A percentile compares a stretch with the other conserved stretches of the same genome.
These are phyloP conservation scores for Byasa hedistus DNA, from an alignment of 2,888 invertebrate species.

Conservation along the genomic window DNA sequence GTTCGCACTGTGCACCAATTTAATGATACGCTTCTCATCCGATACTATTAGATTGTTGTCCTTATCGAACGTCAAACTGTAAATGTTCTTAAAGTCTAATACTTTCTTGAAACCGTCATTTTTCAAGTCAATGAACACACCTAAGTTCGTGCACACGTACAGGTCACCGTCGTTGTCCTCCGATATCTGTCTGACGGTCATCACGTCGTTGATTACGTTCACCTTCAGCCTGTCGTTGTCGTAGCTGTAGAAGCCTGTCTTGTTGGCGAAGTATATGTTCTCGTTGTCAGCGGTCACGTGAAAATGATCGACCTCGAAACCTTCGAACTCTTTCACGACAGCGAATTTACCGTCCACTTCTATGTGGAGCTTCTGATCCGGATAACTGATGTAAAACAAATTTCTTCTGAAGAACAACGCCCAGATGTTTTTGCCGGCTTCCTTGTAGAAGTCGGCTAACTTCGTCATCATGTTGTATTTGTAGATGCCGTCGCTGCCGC, in stretches of 20 bases:
- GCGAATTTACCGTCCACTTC: slow-evolving; percentile 56
- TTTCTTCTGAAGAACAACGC: slow-evolving; percentile 52
- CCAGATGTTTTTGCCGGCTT: slow-evolving; percentile 59
- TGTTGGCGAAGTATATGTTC: slow-evolving; percentile 54
- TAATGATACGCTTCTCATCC: slow-evolving; percentile 52
- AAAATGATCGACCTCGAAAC: slow-evolving; percentile 57
- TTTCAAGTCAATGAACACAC: slow-evolving; percentile 42
- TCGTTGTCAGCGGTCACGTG: slow-evolving; percentile 43
- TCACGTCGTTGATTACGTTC: slow-evolving; percentile 45
- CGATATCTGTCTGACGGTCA: slow-evolving; percentile 55
- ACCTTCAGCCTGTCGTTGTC: slow-evolving; percentile 39
- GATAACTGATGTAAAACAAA: slow-evolving; percentile 61
- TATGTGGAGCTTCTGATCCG: slow-evolving; percentile 56
- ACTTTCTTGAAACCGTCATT: slow-evolving; percentile 46
- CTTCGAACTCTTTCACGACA: slow-evolving; percentile 53
- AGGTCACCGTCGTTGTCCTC: slow-evolving; percentile 56
- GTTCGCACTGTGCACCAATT: slow-evolving; percentile 42
- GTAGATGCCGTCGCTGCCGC: slow-evolving; percentile 63
- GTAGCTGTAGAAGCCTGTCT: slow-evolving; percentile 54
- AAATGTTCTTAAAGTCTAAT: slow-evolving; percentile 47
- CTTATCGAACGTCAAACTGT: slow-evolving; percentile 57
- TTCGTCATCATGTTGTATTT: slow-evolving; percentile 57
- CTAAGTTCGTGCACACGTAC: slow-evolving; percentile 56
- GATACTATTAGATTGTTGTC: slow-evolving; percentile 58
- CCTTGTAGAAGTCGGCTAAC: slow-evolving; percentile 55